Base-by-base conservation (phyloP, 2,113 vertebrate species). In the Mesoclemmys tuberculata region DNA sequence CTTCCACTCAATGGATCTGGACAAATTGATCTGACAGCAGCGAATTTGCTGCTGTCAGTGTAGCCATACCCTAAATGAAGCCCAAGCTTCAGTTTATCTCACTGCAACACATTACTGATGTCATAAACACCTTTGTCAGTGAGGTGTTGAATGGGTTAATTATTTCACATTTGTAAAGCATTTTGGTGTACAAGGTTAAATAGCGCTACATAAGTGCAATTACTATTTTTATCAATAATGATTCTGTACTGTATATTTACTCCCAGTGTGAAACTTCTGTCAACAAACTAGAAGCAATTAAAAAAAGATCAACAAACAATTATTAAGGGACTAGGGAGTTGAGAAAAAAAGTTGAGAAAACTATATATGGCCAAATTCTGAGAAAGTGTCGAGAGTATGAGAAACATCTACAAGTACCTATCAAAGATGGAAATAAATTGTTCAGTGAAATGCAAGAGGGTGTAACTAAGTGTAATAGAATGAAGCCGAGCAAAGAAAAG, bases 161-260 rank as follows among this genome's bases (percentile, higher is more conserved):
- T 61, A 19, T 29, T 58, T 82, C 51, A 75, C 79, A 77, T 89
- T 84, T 93, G 4, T 80, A 64, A 82, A 55, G 79, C 93, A 89
- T 49, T 81, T 46, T 1, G 1, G 44, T 21, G 74, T 89, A 89
- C 19, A 41, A 38, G 56, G 51, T 4, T 78, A 90, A 81, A 87
- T 90, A 5, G 8, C 86, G 31, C 12, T 80, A 86, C 22, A 10
- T 82, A 88, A 88, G 41, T 84, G 84, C 84, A 74, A 87, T 35
- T n/a, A 54, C 29, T 68, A 56, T 38, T 94, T 85, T 90, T 78
- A 78, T 87, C 91, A 49, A 82, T 92, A 46, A 74, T 31, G 84
- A 9, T 5, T 93, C 29, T 84, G 80, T 91, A 75, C 2, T 31
- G 46, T 91, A 90, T 75, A 87, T 81, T 31, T 82, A 90, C 55